Base-by-base conservation (phyloP, 2,888 invertebrate genomes). In the Argynnis bischoffii region DNA sequence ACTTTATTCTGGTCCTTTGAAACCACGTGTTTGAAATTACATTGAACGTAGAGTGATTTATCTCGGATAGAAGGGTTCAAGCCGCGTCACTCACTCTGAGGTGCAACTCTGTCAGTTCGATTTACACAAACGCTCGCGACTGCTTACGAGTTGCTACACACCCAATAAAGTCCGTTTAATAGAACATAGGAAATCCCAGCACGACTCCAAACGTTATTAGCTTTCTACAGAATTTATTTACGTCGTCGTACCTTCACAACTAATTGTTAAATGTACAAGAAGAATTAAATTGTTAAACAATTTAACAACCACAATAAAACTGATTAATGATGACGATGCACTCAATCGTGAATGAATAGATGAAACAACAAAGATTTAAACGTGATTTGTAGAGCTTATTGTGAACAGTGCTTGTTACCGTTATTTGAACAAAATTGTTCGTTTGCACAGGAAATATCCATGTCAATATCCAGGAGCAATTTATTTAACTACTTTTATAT, bases 121-220 rank as follows among this genome's bases (percentile, higher is more conserved):
- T 87, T 89, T 87, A 88, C 87, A 85, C 82, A 80, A 80, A 79
- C 79, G 72, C 76, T 74, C 77, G 72, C 78, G 76, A 73, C 76
- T 82, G 77, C 80, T 77, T 56, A 81, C 80, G 81, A 81, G 57
- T 59, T 80, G 79, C 78, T 80, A 85, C 82, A 85, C 81, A 84
- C 79, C 81, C 86, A 87, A 88, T 90, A 88, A 87, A 89, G 83
- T 85, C 81, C 81, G 81, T 78, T 85, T 85, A 84, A 83, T 83
- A 83, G 78, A 79, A 79, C 77, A 78, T 78, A 80, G 76, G 80
- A 82, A 84, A 84, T 81, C 81, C 79, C 75, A 77, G 81, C 82
- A 81, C 78, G 79, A 78, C 80, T 76, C 74, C 72, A 72, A 73
- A 72, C 79, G 72, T 80, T 82, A 81, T 81, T 56, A 70, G 65